These are phyloP conservation scores for Ctenodactylus gundi DNA, from an alignment of 2,113 vertebrate species.

Conservation along the genomic window DNA sequence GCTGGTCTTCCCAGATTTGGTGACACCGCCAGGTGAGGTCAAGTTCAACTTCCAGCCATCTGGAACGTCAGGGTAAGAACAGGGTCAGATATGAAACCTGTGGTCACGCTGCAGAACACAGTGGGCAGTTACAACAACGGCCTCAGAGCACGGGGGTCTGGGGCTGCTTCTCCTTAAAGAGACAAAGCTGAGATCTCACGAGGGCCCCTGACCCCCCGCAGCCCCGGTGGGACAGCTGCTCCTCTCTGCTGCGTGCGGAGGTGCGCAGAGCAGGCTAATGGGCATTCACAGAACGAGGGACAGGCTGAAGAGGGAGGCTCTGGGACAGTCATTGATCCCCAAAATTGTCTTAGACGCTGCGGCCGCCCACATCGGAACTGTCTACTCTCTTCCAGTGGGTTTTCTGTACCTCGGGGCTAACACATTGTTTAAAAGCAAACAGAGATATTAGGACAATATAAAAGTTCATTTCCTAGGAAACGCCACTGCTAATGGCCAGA, in stretches of 20 bases:
- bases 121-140: not conserved
- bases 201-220: not conserved
- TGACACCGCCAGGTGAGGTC: not conserved
- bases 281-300: not conserved
- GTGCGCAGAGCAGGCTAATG: not conserved
- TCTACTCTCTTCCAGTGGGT: not conserved
- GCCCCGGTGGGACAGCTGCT: not conserved
- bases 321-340: not conserved
- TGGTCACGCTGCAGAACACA: not conserved
- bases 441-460: not conserved
- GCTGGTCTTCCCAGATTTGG: not conserved
- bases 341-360: not conserved
- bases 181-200: not conserved
- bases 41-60: not conserved
- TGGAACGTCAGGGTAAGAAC: not conserved
- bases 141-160: not conserved
- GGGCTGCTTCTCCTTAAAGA: not conserved
- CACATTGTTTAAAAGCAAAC: not conserved
- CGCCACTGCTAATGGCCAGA: conserved; percentile 16
- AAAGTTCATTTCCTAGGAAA: conserved; percentile 29
- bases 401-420: not conserved
- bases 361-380: not conserved
- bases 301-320: not conserved
- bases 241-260: not conserved
- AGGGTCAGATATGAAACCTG: not conserved